These are phyloP conservation scores for Bombus fervidus DNA, from an alignment of 1,140 invertebrate genomes.

Conservation along the genomic window DNA sequence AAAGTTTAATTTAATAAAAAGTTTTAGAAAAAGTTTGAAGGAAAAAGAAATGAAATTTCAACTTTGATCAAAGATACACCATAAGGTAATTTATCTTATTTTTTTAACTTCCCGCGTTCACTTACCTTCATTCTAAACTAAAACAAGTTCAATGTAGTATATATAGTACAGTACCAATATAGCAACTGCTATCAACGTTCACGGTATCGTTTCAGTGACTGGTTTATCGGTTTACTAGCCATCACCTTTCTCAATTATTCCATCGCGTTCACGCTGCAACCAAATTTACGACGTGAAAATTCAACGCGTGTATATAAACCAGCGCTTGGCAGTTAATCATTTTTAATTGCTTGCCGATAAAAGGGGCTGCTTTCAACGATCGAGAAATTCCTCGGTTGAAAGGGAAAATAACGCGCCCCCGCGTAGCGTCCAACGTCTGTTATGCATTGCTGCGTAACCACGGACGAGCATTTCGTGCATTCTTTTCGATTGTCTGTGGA, in stretches of 20 bases:
- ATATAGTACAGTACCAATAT: neutral
- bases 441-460: constrained; percentile 23
- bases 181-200: neutral
- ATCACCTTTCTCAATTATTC: neutral
- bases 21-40: too few species aligned
- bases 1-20: too few species aligned
- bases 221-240: neutral
- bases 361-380: neutral
- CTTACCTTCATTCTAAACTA: too few species aligned
- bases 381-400: neutral
- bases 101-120: too few species aligned
- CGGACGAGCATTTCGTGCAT: neutral
- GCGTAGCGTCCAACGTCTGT: constrained; percentile 32
- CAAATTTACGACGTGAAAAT: constrained; percentile 10
- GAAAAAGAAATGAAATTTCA: too few species aligned
- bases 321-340: neutral
- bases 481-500: constrained; percentile 24
- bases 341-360: neutral
- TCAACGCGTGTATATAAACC: neutral
- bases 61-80: too few species aligned
- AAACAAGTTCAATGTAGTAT: too few species aligned
- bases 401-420: constrained; percentile 21
- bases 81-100: too few species aligned
- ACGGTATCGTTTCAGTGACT: neutral
- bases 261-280: neutral